Conservation (phyloP, 2,888 invertebrate species). For the Oscheius sp. region DNA sequence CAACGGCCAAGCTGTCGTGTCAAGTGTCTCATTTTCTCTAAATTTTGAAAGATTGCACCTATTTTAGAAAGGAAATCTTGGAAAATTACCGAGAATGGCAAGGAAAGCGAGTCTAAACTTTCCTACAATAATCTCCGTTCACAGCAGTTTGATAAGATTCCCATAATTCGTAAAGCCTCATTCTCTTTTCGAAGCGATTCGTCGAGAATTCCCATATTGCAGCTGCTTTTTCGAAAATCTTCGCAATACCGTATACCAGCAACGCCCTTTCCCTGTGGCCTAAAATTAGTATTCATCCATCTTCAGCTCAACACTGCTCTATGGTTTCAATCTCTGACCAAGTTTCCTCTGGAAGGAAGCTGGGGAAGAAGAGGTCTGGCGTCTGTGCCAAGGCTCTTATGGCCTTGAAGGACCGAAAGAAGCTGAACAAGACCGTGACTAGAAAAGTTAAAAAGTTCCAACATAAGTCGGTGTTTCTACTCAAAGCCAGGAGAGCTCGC, state of each 20-base stretch:
- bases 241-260: neutral
- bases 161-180: no score
- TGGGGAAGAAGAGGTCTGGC: constrained; percentile 6
- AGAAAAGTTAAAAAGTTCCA: neutral
- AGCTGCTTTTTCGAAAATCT: neutral
- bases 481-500: neutral
- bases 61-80: neutral
- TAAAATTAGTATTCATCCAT: neutral
- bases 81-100: no score
- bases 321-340: neutral
- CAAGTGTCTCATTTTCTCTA: neutral
- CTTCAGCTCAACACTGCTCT: constrained; percentile 13
- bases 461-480: neutral
- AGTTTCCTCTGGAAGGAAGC: neutral
- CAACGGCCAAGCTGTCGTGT: neutral
- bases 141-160: no score
- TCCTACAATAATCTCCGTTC: no score
- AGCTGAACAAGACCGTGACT: neutral
- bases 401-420: constrained; percentile 8
- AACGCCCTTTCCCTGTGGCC: no score
- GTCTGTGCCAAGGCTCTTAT: constrained; percentile 17
- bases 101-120: no score
- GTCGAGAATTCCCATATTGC: no score
- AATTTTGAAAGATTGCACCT: neutral
- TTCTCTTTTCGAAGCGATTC: no score